Conservation (phyloP, 2,113 vertebrate species). For the Rafetus swinhoei region DNA sequence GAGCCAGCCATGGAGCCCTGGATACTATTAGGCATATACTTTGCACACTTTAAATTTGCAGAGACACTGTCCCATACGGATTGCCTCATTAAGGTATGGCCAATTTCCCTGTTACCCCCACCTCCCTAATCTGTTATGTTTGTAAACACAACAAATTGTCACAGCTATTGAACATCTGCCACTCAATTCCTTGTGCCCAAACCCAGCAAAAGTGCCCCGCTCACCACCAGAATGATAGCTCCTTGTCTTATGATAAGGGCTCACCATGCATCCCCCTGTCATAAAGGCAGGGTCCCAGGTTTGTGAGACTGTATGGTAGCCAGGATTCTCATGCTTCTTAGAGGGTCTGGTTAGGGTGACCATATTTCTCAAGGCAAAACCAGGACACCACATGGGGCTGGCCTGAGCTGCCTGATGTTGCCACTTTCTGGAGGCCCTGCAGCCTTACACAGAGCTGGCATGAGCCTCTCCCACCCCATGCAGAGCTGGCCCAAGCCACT, state of each 20-base stretch:
- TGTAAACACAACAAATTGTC: neutral
- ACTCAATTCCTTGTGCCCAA: neutral
- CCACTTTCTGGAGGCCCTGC: too few species aligned
- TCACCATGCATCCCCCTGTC: neutral
- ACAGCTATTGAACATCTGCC: neutral
- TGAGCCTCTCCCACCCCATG: too few species aligned
- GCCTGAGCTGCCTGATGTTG: too few species aligned
- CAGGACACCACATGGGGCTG: too few species aligned
- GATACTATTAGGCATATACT: neutral
- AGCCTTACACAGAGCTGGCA: too few species aligned
- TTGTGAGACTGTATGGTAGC: too few species aligned
- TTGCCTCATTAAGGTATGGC: accelerated
- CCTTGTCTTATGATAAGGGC: neutral
- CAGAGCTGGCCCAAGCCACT: too few species aligned
- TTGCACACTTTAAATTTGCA: neutral
- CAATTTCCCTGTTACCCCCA: neutral
- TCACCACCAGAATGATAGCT: neutral
- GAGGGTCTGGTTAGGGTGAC: neutral
- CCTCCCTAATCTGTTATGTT: neutral
- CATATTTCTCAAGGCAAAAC: too few species aligned
- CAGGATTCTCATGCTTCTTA: too few species aligned
- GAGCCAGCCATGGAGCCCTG: neutral
- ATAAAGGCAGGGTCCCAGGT: neutral
- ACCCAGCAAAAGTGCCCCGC: neutral
- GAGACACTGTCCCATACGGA: neutral